These are phyloP conservation scores for Cynodonichthys magdalenae DNA, from an alignment of 2,797 vertebrate species.

Conservation along the genomic window DNA sequence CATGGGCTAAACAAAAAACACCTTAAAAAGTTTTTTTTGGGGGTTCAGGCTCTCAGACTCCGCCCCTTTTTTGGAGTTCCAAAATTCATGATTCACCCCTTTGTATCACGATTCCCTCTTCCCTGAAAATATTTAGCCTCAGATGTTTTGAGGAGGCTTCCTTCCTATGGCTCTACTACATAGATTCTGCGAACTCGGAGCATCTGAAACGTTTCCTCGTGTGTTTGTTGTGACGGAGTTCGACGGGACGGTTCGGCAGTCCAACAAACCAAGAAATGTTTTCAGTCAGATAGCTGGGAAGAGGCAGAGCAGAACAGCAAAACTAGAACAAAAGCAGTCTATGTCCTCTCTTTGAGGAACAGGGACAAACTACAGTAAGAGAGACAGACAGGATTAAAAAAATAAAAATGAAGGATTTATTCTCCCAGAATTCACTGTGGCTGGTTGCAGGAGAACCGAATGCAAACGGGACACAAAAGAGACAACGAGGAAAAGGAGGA, in stretches of 20 bases:
- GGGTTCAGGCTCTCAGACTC: neutral
- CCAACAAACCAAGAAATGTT: conserved; percentile 1
- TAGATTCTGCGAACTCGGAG: conserved; percentile 10
- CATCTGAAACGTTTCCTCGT: conserved; percentile 15
- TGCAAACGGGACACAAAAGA: conserved; percentile 30
- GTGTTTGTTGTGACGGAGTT: neutral
- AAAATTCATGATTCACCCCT: conserved; percentile 24
- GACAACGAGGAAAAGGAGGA: conserved; percentile 32
- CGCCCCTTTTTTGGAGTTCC: conserved; percentile 20
- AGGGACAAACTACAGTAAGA: conserved; percentile 25
- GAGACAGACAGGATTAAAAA: conserved; percentile 18
- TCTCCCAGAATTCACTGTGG: conserved; percentile 67
- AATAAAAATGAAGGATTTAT: conserved; percentile 11
- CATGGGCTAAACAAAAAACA: conserved; percentile 39
- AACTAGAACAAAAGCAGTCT: conserved; percentile 41
- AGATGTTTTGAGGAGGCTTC: conserved; percentile 2
- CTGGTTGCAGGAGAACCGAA: conserved; percentile 59
- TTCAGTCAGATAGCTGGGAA: conserved; percentile 6
- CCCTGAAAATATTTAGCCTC: conserved; percentile 8
- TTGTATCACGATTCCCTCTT: conserved; percentile 3
- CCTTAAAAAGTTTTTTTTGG: conserved; percentile 26
- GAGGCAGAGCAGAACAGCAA: conserved; percentile 41
- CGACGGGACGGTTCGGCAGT: conserved; percentile 20
- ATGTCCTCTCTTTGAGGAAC: conserved; percentile 11
- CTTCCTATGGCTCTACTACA: conserved; percentile 3